These are phyloP conservation scores for Trachythela sp. DNA, from an alignment of 64 coral and sea anemone genomes.

Conservation along the genomic window DNA sequence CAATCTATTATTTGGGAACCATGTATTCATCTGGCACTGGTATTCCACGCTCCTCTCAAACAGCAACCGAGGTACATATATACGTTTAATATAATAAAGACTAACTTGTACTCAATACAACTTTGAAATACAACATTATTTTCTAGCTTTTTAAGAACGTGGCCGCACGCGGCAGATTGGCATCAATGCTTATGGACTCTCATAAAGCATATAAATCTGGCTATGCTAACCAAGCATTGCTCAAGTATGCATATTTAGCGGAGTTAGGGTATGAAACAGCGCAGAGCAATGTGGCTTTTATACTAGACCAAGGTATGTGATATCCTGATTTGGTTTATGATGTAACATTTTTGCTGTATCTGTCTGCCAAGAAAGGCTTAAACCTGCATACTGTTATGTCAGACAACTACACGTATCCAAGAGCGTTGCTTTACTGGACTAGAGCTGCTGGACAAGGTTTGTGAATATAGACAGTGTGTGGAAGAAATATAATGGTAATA, in stretches of 20 bases:
- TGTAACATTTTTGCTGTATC: too few species aligned
- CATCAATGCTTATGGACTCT: conserved; percentile 80
- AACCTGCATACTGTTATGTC: conserved; percentile 34
- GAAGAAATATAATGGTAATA: too few species aligned
- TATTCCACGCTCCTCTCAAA: conserved; percentile 78
- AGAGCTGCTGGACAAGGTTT: conserved; percentile 89
- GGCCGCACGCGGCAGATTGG: conserved; percentile 76
- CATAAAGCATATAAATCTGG: conserved; percentile 81
- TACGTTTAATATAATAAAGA: too few species aligned
- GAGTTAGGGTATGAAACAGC: conserved; percentile 96
- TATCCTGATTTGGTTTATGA: too few species aligned
- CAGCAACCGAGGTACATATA: conserved; percentile 76
- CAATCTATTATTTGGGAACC: conserved; percentile 87
- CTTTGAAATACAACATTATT: neutral
- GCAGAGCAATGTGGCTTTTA: conserved; percentile 96
- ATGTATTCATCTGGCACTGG: conserved; percentile 97
- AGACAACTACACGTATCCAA: conserved; percentile 67
- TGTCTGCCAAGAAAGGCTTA: too few species aligned
- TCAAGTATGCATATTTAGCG: conserved; percentile 86
- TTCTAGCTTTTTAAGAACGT: conserved; percentile 92
- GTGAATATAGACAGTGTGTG: too few species aligned
- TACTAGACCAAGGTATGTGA: conserved; percentile 88
- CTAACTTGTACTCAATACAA: neutral
- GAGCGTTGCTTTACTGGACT: conserved; percentile 93
- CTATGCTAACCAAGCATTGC: conserved; percentile 65